Base-by-base conservation (phyloP, 2,888 invertebrate genomes). In the Xestia rhomboidea region DNA sequence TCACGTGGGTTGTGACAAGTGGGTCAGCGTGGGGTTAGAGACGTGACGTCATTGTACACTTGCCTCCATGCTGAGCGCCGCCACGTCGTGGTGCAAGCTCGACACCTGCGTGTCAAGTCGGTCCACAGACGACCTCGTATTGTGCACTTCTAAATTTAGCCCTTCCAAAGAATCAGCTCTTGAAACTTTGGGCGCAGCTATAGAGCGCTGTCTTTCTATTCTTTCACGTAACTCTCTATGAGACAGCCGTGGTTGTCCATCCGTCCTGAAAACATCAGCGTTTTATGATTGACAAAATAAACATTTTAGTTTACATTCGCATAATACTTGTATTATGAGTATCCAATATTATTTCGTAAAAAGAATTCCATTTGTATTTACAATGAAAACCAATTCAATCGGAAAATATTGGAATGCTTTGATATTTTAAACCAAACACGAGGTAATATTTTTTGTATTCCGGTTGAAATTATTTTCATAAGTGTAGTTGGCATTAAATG, bases 31-130 rank as follows among this genome's bases (percentile, higher is more conserved):
- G 66, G 75, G 70, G 77, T 82, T 85, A 84, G 64, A 41, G 34
- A 21, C 49, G 46, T 86, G 77, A 86, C 68, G 68, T 82, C 66
- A 88, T 73, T 77, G 85, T 87, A 83, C 73, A 85, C 93, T 94
- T 93, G 97, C 98, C 97, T 98, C 99, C 94, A 98, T 97, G 91
- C 98, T 98, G 63, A 99, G 97, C 41, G 98, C 98, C 0, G 98
- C 98, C 34, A 99, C 98, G 93, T 99, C 98, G 89, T 98, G 98
- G 91, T 99, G 98, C 82, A 99, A 94, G 66, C 98, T 98, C 24
- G 98, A 97, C 69, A 99, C 98, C 93, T 98, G 98, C 0, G 98
- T 98, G 91, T 99, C 99, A 62, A 99, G 96, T 87, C 98, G 97
- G 89, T 98, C 99, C 24, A 98, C 97, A 13, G 97, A 97, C 5